Evolutionary conservation across 2,888 invertebrate species (phyloP).

Genomic region (Microplitis deprimator): DNA sequence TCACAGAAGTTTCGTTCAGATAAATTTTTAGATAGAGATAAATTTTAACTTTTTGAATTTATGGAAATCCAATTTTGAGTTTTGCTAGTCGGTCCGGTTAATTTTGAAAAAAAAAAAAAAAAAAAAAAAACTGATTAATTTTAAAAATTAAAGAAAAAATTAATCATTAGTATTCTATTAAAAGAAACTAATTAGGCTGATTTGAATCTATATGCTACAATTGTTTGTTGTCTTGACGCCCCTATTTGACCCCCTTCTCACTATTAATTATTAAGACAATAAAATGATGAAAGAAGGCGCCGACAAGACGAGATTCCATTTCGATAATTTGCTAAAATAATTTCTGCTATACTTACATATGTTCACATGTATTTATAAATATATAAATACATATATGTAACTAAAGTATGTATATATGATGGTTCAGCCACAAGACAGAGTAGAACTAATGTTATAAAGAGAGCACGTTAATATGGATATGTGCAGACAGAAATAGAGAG

Average conservation of each 20-base stretch:
- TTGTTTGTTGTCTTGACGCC: neutral
- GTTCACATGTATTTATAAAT: neutral
- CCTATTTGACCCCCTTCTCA: neutral
- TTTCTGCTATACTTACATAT: neutral
- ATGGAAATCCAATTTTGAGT: too few relatives aligned
- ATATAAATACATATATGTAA: neutral
- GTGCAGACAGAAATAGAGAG: conserved; percentile 45
- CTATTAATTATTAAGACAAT: conserved; percentile 14
- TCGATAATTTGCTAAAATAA: conserved; percentile 36
- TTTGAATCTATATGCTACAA: neutral
- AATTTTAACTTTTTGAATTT: too few relatives aligned
- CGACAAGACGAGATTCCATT: conserved; percentile 27
- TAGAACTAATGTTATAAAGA: conserved; percentile 49
- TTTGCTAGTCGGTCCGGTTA: too few relatives aligned
- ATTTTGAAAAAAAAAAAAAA: too few relatives aligned
- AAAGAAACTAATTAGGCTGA: too few relatives aligned
- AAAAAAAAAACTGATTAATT: too few relatives aligned
- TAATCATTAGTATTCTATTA: too few relatives aligned
- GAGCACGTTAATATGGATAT: conserved; percentile 55
- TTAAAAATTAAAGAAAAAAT: too few relatives aligned
- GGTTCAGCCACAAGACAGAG: neutral
- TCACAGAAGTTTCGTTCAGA: too few relatives aligned
- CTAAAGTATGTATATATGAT: neutral
- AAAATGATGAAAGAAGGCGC: conserved; percentile 34
- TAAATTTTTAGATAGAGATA: too few relatives aligned